phyloP scores from a whole-genome alignment of 2,888 invertebrate species.

The Nomada flava region DNA sequence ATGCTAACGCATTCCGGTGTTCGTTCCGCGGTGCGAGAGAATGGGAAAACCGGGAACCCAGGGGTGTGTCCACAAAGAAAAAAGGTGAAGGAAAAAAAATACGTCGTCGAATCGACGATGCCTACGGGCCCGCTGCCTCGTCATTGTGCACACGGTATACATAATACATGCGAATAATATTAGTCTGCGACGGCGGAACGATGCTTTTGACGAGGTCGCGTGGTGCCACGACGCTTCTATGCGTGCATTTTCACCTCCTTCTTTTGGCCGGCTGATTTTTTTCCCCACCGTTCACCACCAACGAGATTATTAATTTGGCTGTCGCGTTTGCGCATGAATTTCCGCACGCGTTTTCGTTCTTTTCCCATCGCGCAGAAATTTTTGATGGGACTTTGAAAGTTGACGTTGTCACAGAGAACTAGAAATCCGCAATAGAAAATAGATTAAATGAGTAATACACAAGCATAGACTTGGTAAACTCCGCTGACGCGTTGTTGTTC shows the following conservation, averaged over 20 bases:
- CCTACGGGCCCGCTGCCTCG: constrained; percentile 45
- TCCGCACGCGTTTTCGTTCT: not conserved
- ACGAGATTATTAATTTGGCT: constrained; percentile 53
- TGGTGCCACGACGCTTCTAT: constrained; percentile 48
- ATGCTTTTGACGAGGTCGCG: constrained; percentile 66
- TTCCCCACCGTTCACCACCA: not conserved
- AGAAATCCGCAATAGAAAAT: too few species aligned
- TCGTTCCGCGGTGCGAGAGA: constrained; percentile 28
- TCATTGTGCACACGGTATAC: constrained; percentile 66
- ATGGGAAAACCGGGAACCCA: not conserved
- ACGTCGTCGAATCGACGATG: constrained; percentile 63
- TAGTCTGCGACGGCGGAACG: constrained; percentile 58
- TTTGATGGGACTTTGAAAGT: too few species aligned
- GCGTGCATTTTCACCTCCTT: constrained; percentile 39
- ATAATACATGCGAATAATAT: constrained; percentile 69
- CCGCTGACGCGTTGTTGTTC: too few species aligned
- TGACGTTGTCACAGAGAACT: too few species aligned
- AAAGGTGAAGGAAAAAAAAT: constrained; percentile 31
- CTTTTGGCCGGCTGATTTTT: not conserved
- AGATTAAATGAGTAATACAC: too few species aligned
- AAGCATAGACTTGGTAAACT: too few species aligned
- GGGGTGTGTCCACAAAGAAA: not conserved
- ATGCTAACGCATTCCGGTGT: constrained; percentile 69
- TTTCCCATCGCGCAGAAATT: not conserved
- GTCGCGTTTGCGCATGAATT: constrained; percentile 16